Percentiles rank a stretch among this genome's conserved stretches.
Conservation (phyloP, 1,140 invertebrate species). For the Caenorhabditis brenneri region DNA sequence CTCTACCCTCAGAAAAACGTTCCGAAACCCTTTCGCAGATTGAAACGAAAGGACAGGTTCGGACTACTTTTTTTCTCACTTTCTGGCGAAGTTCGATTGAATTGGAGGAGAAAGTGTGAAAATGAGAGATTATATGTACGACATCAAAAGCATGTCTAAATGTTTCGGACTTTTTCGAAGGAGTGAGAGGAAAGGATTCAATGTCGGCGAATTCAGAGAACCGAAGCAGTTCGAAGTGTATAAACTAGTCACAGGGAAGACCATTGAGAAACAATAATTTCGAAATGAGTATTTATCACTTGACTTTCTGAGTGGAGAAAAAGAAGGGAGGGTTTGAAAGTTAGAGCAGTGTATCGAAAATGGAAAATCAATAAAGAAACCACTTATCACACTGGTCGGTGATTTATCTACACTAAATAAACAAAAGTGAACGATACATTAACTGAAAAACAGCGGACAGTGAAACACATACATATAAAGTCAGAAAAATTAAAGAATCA, state of each 20-base stretch:
- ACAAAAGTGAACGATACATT: background rate
- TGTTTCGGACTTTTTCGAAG: background rate
- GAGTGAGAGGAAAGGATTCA: too few species aligned
- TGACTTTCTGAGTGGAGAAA: background rate
- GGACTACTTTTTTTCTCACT: background rate
- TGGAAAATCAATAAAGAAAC: background rate
- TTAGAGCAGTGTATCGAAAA: background rate
- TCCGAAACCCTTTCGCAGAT: background rate
- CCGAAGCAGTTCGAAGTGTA: background rate
- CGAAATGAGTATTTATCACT: conserved; percentile 24
- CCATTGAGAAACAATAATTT: background rate
- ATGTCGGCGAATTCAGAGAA: background rate
- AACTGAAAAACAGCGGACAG: too few species aligned
- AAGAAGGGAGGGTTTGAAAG: background rate
- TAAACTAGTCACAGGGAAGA: background rate
- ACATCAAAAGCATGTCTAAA: background rate
- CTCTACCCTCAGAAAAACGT: background rate
- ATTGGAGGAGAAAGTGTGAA: conserved; percentile 4
- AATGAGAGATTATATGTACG: background rate
- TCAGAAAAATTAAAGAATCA: background rate
- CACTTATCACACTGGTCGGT: background rate
- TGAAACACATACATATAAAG: background rate
- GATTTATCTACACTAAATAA: background rate
- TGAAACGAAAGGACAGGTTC: conserved; percentile 15
- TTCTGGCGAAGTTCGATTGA: background rate